Evolutionary conservation across 2,113 vertebrate genomes (phyloP).

Genomic region (Hippocampus barbouri): DNA sequence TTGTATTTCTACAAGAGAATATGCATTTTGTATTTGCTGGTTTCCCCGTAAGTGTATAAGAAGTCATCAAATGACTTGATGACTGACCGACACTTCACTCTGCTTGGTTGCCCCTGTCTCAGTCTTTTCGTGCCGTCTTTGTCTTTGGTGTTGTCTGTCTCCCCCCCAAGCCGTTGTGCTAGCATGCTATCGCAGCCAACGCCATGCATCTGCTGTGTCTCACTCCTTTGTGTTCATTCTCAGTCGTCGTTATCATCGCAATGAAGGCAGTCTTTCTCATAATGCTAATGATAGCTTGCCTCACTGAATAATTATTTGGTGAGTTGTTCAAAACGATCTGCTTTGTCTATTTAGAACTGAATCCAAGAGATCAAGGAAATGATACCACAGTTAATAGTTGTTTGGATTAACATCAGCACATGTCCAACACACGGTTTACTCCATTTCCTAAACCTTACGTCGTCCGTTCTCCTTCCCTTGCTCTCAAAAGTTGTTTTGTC

Average conservation of each 20-base stretch:
- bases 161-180: conserved; percentile 27
- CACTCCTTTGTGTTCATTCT: conserved; percentile 8
- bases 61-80: conserved; percentile 33
- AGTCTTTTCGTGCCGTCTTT: conserved; percentile 18
- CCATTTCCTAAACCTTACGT: conserved; percentile 8
- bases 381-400: neutral
- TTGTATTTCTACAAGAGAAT: conserved; percentile 25
- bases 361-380: neutral
- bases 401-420: conserved; percentile 7
- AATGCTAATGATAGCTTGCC: neutral
- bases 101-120: conserved; percentile 31
- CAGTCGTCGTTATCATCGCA: conserved; percentile 12
- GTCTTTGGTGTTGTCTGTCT: conserved; percentile 34
- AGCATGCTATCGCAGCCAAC: conserved; percentile 40
- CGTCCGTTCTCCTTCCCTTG: conserved; percentile 42
- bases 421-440: conserved; percentile 18
- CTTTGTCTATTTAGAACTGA: neutral
- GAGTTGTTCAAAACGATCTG: conserved; percentile 4
- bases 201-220: conserved; percentile 26
- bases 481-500: conserved; percentile 50
- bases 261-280: neutral
- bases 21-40: conserved; percentile 13
- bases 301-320: neutral
- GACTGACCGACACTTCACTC: conserved; percentile 16
- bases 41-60: conserved; percentile 11